Evolutionary conservation across 2,797 vertebrate species (phyloP).

Genomic region (Sarcoramphus papa): DNA sequence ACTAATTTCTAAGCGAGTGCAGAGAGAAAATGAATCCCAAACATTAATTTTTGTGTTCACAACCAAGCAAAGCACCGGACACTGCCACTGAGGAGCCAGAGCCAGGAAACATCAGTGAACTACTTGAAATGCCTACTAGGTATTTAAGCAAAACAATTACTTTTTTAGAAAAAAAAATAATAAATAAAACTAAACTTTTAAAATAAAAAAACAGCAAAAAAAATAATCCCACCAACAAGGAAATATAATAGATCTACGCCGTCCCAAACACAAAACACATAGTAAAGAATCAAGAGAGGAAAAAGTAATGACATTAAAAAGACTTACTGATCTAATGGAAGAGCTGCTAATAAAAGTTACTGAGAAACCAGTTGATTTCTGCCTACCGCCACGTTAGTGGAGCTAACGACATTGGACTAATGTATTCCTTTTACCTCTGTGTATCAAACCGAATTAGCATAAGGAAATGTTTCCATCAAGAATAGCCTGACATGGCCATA

Average conservation of each 20-base stretch:
- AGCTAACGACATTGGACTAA: slow-evolving; percentile 28
- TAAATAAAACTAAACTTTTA: too few species aligned
- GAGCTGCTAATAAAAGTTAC: slow-evolving; percentile 59
- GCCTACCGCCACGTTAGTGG: slow-evolving; percentile 38
- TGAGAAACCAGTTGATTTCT: slow-evolving; percentile 47
- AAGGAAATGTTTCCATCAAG: slow-evolving; percentile 39
- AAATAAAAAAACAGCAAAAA: neutral
- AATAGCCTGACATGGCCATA: neutral
- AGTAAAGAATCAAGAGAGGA: neutral
- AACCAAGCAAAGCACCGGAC: neutral
- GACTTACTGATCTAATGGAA: slow-evolving; percentile 36
- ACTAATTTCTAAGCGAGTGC: neutral
- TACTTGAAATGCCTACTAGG: neutral
- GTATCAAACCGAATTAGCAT: slow-evolving; percentile 41
- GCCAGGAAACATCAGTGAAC: neutral
- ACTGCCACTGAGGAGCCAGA: neutral
- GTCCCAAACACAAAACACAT: neutral
- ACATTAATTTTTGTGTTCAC: neutral
- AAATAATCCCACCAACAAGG: neutral
- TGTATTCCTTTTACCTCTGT: slow-evolving; percentile 17
- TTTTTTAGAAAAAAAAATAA: neutral
- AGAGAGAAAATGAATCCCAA: neutral
- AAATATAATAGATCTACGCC: neutral
- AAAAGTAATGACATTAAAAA: neutral
- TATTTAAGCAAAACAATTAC: neutral